Percentiles rank a stretch among this genome's conserved stretches.
Conservation (phyloP, 1,140 invertebrate species). For the Papilio polyxenes region DNA sequence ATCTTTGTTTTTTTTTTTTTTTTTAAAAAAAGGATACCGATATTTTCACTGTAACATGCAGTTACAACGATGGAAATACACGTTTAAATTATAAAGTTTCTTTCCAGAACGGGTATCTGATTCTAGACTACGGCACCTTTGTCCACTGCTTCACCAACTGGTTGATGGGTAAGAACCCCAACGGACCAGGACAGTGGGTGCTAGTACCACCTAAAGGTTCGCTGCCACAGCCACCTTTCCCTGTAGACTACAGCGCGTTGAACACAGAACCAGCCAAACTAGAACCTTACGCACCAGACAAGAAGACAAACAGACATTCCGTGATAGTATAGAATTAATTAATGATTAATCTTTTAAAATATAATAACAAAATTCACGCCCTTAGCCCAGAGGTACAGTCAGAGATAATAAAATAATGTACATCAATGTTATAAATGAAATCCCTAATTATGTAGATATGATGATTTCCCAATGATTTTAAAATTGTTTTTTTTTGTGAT, state of each 20-base stretch:
- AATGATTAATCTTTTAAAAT: background rate
- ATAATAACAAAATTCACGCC: background rate
- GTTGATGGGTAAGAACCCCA: constrained; percentile 85
- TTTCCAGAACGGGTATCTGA: constrained; percentile 84
- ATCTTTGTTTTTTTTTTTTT: no score
- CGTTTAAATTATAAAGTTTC: constrained; percentile 37
- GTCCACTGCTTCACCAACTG: constrained; percentile 87
- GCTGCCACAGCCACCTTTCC: constrained; percentile 77
- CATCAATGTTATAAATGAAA: background rate
- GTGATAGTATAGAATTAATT: constrained; percentile 83
- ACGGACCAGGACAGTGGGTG: constrained; percentile 87
- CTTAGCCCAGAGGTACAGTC: background rate
- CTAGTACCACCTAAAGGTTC: constrained; percentile 83
- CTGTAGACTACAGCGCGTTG: constrained; percentile 87
- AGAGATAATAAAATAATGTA: no score
- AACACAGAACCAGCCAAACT: constrained; percentile 85
- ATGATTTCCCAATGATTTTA: background rate
- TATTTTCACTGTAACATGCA: no score
- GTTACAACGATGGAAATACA: no score
- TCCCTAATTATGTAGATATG: no score
- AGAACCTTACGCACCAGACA: constrained; percentile 85
- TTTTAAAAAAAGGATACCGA: no score
- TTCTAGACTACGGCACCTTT: constrained; percentile 83
- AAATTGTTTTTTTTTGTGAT: background rate
- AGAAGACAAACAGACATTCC: constrained; percentile 85